Base-by-base conservation (phyloP, 2,113 vertebrate species). In the Pomatorhinus ruficollis region DNA sequence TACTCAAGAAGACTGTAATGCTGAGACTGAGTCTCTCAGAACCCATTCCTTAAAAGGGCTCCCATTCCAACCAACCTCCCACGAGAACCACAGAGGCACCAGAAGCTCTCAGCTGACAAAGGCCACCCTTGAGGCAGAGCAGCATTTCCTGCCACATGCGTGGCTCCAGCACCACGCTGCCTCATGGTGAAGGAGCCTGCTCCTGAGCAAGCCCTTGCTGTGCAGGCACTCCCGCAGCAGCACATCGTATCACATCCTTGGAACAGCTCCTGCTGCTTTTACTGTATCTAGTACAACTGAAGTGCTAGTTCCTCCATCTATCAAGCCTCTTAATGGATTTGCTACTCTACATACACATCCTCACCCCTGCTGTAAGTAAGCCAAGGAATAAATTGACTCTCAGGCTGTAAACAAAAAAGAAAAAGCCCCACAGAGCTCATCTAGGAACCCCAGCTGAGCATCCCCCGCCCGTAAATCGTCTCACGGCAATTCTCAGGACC, bases 261-360 rank as follows among this genome's bases (percentile, higher is more conserved):
- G 35, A 90, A 37, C 75, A 45, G 92, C 85, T 88, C 90, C 95
- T 31, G 88, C 92, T 91, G 90, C 1, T 90, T 90, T 94, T 72
- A 65, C 66, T 61, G 70, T 35, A 18, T 5, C 85, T 64, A 33
- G 31, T 40, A 63, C 39, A 57, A 52, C 31, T 22, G 23, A 52
- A 68, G 63, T 4, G 4, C 69, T 8, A 23, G n/a, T 50, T 82
- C 42, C 78, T 65, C 57, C 68, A 56, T 49, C 71, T 47, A 83
- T 52, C 83, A 59, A 74, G 24, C n/a, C 33, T 69, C 83, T 70
- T 40, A 90, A 90, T 61, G 65, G 81, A 25, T 89, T 44, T 60
- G 53, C 64, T 81, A 33, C 59, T 56, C 81, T 25, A 39, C 56
- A 66, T 18, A 75, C 4, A 12, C 76, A 42, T 44, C 74, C 81